Base-by-base conservation (phyloP, 2,797 vertebrate genomes). In the Sternotherus odoratus region DNA sequence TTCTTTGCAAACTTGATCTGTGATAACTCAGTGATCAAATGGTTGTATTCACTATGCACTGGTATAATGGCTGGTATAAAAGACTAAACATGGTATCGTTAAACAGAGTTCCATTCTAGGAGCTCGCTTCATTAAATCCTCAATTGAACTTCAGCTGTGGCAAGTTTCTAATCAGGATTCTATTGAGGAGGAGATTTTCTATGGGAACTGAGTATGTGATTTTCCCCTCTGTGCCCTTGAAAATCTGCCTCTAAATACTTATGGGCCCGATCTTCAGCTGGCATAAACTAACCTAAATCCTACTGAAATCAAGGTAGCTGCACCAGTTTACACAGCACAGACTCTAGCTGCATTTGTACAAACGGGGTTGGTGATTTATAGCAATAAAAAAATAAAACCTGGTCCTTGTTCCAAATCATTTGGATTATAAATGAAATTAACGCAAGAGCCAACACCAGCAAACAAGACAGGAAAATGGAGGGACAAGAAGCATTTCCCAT, bases 1-100 rank as follows among this genome's bases (percentile, higher is more conserved):
- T 49, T 81, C 77, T 82, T 50, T 85, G 50, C 26, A 83, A 77
- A 83, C 85, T 3, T 89, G 48, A 92, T 54, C 75, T 92, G 6
- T 39, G 83, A 91, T 75, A 95, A 85, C 48, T 53, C 54, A 53
- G 57, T 10, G 48, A 95, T 94, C 89, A 93, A 97, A 96, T 2
- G 0, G 77, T 85, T 77, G 36, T 60, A 85, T 48, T 4, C 10
- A 82, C 3, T 1, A 43, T 91, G 80, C 90, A 89, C 48, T 89
- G 87, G 16, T 57, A 80, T 86, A 36, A 84, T 56, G 80, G 91
- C 48, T 89, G 87, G 16, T 57, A 80, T 86, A 36, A 84, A 63
- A 80, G 91, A 88, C 48, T 23, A 92, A 53, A 53, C 51, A 53
- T 4, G 72, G 36, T 66, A 54, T 75, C 53, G 63, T 53, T 46